Evolutionary conservation across 2,113 vertebrate species (phyloP).

Genomic region (Prionailurus viverrinus): DNA sequence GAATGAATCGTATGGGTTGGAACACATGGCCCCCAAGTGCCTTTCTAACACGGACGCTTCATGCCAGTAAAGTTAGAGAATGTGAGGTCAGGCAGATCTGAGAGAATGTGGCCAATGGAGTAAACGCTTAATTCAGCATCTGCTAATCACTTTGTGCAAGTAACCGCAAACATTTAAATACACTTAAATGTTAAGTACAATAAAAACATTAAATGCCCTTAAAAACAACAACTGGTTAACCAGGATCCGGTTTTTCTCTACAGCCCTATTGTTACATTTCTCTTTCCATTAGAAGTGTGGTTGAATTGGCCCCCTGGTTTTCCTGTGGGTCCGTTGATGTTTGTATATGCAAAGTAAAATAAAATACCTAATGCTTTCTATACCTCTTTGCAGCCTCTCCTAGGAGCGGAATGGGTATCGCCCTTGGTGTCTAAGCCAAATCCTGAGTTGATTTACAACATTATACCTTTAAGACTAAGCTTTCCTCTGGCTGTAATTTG

Average conservation of each 20-base stretch:
- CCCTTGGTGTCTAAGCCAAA: not conserved
- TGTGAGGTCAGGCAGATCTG: not conserved
- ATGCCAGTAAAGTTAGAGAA: not conserved
- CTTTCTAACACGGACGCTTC: not conserved
- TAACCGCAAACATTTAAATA: not conserved
- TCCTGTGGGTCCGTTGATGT: not conserved
- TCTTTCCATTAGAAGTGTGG: not conserved
- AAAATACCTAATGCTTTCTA: not conserved
- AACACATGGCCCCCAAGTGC: not conserved
- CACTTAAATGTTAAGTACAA: not conserved
- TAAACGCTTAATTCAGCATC: not conserved
- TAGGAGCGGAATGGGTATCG: not conserved
- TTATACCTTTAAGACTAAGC: constrained; percentile 48
- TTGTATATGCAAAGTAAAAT: not conserved
- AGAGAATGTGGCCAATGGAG: not conserved
- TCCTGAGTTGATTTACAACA: constrained; percentile 7
- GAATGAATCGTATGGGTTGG: not conserved
- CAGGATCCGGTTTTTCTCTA: not conserved
- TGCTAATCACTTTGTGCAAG: not conserved
- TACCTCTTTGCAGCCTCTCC: not conserved
- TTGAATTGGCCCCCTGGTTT: not conserved
- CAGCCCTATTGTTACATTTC: not conserved
- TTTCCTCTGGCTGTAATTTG: constrained; percentile 48
- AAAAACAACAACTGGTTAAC: not conserved
- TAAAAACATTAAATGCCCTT: not conserved